Base-by-base conservation (phyloP, 1,140 invertebrate species). In the Reticulitermes speratus region DNA sequence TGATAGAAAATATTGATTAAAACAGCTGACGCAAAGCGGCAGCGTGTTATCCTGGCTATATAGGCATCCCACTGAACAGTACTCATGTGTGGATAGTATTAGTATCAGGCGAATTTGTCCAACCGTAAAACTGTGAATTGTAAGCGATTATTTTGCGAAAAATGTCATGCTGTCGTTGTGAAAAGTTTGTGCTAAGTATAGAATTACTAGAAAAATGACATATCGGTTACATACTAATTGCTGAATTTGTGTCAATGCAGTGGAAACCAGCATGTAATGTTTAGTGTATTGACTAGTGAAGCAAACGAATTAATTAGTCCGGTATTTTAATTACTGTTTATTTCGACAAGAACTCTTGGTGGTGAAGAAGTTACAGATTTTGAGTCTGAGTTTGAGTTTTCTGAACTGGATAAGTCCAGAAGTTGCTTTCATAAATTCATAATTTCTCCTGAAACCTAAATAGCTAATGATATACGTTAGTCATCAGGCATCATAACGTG, bases 21-120 rank as follows among this genome's bases (percentile, higher is more conserved):
- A 75, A 75, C 65, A 75, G 65, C 65, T 75, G 65, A 75, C 65
- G 65, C n/a, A 75, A 75, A 30, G 65, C 65, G 14, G 65, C 65
- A 25, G 65, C 65, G 65, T 75, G 65, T 75, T 75, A 30, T 25
- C 65, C 65, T 11, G 65, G 14, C 65, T 8, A 75, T 75, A 30
- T 14, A 75, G 65, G 65, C 65, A 75, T 75, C 65, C 65, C n/a
- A 75, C 65, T 0, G 65, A 30, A 14, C 65, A 75, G 7, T 75
- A 75, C 65, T 25, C 25, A 30, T 75, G 8, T 75, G 8, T 25
- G 25, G 65, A 75, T 75, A 75, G 65, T 30, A 75, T 30, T 75
- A n/a, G 25, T 75, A 30, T 75, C 25, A 30, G n/a, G 65, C 25
- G n/a, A 75, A 30, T 75, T 75, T 14, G n/a, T n/a, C 16, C 3